These are phyloP conservation scores for Dryadula phaetusa DNA, from an alignment of 2,888 invertebrate genomes.

Conservation along the genomic window DNA sequence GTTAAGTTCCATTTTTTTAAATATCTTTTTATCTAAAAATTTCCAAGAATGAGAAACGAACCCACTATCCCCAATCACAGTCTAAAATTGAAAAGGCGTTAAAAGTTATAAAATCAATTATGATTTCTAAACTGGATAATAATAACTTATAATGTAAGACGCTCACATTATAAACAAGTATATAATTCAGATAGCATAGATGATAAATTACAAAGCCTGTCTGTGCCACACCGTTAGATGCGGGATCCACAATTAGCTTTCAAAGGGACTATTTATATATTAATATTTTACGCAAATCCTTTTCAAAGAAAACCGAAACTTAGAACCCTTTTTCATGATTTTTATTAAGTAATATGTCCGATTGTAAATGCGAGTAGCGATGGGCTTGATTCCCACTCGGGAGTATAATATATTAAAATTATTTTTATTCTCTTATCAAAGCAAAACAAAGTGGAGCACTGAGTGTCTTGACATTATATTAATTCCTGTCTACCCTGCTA, in stretches of 20 bases:
- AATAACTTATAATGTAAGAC: neutral
- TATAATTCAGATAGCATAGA: neutral
- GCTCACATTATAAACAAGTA: neutral
- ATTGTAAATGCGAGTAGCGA: too few species aligned
- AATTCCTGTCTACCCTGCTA: too few species aligned
- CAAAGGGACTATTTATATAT: constrained; percentile 1
- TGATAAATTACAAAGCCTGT: constrained; percentile 21
- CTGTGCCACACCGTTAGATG: constrained; percentile 8
- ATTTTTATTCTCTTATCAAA: too few species aligned
- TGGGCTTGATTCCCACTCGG: too few species aligned
- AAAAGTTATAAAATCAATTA: neutral
- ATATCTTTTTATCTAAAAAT: too few species aligned
- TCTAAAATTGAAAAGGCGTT: too few species aligned
- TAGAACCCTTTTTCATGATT: too few species aligned
- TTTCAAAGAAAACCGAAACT: neutral
- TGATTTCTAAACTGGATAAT: neutral
- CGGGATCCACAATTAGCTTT: constrained; percentile 4
- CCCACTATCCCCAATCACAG: neutral
- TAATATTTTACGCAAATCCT: neutral
- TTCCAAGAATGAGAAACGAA: neutral
- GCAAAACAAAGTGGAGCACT: too few species aligned
- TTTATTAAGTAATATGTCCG: too few species aligned
- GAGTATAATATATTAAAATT: too few species aligned
- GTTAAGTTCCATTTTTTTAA: too few species aligned
- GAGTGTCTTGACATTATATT: too few species aligned